These are phyloP conservation scores for Oenanthe melanoleuca DNA, from an alignment of 2,113 vertebrate species.

Conservation along the genomic window DNA sequence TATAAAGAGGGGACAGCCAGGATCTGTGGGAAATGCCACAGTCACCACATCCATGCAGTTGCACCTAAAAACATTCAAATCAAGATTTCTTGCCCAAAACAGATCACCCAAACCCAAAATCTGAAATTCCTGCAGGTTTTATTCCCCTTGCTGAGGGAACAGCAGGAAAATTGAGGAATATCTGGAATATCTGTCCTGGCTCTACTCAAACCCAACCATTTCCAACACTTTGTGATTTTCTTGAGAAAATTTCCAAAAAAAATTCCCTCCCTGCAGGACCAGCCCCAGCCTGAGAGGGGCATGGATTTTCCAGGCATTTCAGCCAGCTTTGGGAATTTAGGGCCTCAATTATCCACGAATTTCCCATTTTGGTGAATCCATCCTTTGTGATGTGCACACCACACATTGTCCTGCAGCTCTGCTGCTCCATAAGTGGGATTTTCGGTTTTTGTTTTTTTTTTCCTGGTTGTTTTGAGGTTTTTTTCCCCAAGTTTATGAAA, in stretches of 20 bases:
- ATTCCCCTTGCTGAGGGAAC: neutral
- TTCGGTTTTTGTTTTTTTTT: accelerated
- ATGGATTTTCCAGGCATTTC: neutral
- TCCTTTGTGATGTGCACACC: neutral
- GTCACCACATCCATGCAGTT: too few species aligned
- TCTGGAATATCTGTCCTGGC: neutral
- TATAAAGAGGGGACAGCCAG: neutral
- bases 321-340: neutral
- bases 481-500: neutral
- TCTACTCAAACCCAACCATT: neutral
- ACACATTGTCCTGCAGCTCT: accelerated
- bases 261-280: neutral
- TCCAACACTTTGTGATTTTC: neutral
- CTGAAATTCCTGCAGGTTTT: neutral
- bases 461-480: neutral
- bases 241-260: neutral
- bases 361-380: neutral
- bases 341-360: neutral
- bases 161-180: neutral
- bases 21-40: neutral
- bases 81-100: neutral
- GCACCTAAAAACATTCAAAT: neutral
- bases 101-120: neutral
- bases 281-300: neutral
- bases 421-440: neutral